Evolutionary conservation across 1,140 invertebrate genomes (phyloP).

Genomic region (Euura lappo): DNA sequence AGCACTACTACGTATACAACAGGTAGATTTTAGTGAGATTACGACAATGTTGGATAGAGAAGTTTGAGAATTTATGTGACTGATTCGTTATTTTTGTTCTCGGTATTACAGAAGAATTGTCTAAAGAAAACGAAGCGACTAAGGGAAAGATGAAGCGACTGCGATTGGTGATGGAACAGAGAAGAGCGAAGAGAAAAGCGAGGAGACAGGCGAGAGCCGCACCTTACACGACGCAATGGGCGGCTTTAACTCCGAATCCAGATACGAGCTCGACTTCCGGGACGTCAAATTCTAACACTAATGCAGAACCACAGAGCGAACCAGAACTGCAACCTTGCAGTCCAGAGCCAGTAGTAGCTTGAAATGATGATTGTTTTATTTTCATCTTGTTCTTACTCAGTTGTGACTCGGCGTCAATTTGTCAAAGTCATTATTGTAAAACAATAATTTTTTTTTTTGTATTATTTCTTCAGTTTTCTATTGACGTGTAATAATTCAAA

Average conservation of each 20-base stretch:
- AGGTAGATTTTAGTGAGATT: constrained; percentile 24
- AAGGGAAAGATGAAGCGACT: constrained; percentile 86
- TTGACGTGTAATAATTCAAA: background rate
- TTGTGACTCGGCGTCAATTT: background rate
- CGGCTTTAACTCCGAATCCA: constrained; percentile 50
- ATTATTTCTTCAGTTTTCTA: background rate
- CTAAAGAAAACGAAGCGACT: constrained; percentile 78
- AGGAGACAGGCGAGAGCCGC: constrained; percentile 74
- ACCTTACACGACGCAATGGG: constrained; percentile 70
- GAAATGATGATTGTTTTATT: constrained; percentile 6
- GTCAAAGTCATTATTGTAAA: background rate
- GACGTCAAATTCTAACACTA: constrained; percentile 30
- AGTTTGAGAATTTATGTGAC: background rate
- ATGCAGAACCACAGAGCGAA: constrained; percentile 49
- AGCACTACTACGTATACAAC: constrained; percentile 31
- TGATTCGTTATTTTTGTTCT: constrained; percentile 11
- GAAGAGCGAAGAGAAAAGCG: constrained; percentile 79
- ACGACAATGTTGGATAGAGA: no score
- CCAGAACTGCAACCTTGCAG: constrained; percentile 54
- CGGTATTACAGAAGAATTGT: constrained; percentile 53
- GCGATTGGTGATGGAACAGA: constrained; percentile 86
- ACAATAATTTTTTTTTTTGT: background rate
- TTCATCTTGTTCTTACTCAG: background rate
- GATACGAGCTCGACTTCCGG: constrained; percentile 34
- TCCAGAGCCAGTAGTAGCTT: constrained; percentile 57